Evolutionary conservation across 1,140 invertebrate genomes (phyloP).

Genomic region (Drosophila ambigua): DNA sequence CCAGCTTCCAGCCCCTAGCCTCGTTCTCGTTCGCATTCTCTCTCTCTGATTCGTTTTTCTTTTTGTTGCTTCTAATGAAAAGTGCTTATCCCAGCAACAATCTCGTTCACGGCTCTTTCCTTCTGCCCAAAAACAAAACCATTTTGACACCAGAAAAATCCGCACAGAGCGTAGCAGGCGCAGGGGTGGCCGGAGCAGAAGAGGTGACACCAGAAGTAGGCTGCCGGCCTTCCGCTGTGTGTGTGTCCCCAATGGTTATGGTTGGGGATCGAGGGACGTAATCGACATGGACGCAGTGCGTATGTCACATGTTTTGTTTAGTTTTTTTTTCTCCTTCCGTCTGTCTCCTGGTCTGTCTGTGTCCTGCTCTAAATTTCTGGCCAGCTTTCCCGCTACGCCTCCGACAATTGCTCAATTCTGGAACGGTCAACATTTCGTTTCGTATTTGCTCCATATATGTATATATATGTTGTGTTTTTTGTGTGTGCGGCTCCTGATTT

Average conservation of each 20-base stretch:
- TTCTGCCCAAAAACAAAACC: slow-evolving; percentile 61
- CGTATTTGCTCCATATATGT: slow-evolving; percentile 16
- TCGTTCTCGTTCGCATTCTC: background rate
- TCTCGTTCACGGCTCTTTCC: slow-evolving; percentile 43
- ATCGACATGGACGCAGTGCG: slow-evolving; percentile 65
- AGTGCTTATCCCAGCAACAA: slow-evolving; percentile 80
- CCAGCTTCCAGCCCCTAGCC: slow-evolving; percentile 8
- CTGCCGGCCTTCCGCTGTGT: slow-evolving; percentile 8
- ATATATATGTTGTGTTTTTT: slow-evolving; percentile 18
- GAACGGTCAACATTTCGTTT: slow-evolving; percentile 41
- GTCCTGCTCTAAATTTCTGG: slow-evolving; percentile 64
- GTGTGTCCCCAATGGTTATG: slow-evolving; percentile 19
- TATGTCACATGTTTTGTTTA: slow-evolving; percentile 75
- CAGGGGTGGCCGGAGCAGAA: too few species aligned
- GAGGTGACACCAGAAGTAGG: too few species aligned
- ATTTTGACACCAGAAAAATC: slow-evolving; percentile 45
- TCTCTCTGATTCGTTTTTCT: slow-evolving; percentile 16
- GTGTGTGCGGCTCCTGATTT: slow-evolving; percentile 12
- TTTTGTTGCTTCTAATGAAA: slow-evolving; percentile 58
- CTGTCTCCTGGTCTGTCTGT: background rate
- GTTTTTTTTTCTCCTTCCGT: slow-evolving; percentile 26
- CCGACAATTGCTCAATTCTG: slow-evolving; percentile 78
- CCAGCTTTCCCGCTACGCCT: slow-evolving; percentile 38
- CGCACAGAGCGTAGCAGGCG: slow-evolving; percentile 15
- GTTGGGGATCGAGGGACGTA: slow-evolving; percentile 46